A percentile compares a stretch with the other conserved stretches of the same genome.
These are phyloP conservation scores for Drosophila tanythrix DNA, from an alignment of 2,888 invertebrate species.

Conservation along the genomic window DNA sequence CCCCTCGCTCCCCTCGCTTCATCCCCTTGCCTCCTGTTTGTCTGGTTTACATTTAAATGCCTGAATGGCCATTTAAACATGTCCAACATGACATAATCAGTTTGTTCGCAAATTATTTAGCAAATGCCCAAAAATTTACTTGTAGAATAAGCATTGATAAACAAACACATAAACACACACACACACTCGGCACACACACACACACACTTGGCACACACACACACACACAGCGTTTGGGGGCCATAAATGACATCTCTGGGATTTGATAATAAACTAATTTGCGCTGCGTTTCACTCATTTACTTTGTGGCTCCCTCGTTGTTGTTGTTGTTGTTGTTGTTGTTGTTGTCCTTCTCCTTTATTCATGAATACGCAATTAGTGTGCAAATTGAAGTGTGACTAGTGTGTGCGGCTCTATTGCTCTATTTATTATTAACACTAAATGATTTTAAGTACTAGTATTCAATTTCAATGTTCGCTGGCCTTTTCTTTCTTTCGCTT, in stretches of 20 bases:
- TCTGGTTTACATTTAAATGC: conserved; percentile 54
- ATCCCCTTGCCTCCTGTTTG: conserved; percentile 16
- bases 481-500: conserved; percentile 3
- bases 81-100: conserved; percentile 79
- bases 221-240: conserved; percentile 44
- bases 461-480: conserved; percentile 62
- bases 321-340: conserved; percentile 1
- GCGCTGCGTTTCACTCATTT: conserved; percentile 32
- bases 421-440: conserved; percentile 76
- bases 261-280: conserved; percentile 78
- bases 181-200: not conserved
- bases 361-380: conserved; percentile 80
- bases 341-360: conserved; percentile 56
- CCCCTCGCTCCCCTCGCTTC: too few species aligned
- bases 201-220: conserved; percentile 5
- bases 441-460: conserved; percentile 63
- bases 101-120: conserved; percentile 65
- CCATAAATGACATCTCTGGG: conserved; percentile 74
- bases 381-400: conserved; percentile 74
- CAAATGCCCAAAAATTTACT: conserved; percentile 37
- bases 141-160: conserved; percentile 55
- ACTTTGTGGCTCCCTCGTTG: conserved; percentile 5
- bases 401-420: conserved; percentile 20
- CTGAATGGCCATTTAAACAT: conserved; percentile 70
- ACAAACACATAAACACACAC: conserved; percentile 36